Base-by-base conservation (phyloP, 2,888 invertebrate genomes). In the Phlogophora meticulosa region DNA sequence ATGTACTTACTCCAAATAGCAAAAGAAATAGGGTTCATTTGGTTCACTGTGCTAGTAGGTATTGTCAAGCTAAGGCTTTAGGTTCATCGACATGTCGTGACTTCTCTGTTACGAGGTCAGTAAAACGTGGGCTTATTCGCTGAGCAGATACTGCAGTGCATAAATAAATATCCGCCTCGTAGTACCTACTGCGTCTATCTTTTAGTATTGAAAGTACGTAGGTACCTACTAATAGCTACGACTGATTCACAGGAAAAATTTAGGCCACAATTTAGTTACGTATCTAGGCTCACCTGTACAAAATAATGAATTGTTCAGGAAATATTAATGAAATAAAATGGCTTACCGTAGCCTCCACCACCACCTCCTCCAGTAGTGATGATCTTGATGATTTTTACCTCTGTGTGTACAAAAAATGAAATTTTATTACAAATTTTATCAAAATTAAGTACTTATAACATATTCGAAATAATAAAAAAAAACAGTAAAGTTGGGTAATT, bases 261-360 rank as follows among this genome's bases (percentile, higher is more conserved):
- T 1, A 42, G 5, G 28, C 28, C n/a, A 59, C 24, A 15, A 32
- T 13, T 22, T 34, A 20, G 24, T 5, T 20, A 36, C 10, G 1
- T 60, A n/a, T 9, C 17, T 34, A 49, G 20, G n/a, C 4, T 28
- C 40, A 7, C 42, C 43, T 15, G 22, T 17, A 55, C n/a, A 20
- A 62, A 40, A 34, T 4, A 43, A 1, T 4, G 7, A 20, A 1
- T n/a, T 43, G 15, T 34, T 36, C 20, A 34, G 2, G 34, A 4
- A 28, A 36, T 9, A 11, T 15, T 15, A 20, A 51, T 28, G 3
- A 34, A 48, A 28, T 46, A 13, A 53, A 58, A 32, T n/a, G 7
- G 20, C 82, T 85, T 78, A 77, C 90, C 88, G 73, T 89, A 83
- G 48, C 86, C 85, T 79, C 87, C 84, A 61, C 90, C 88, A 40